Evolutionary conservation across 2,888 invertebrate species (phyloP), one percentile per base, ranked within the genome.

Genomic region (Ectobius pallidus): DNA sequence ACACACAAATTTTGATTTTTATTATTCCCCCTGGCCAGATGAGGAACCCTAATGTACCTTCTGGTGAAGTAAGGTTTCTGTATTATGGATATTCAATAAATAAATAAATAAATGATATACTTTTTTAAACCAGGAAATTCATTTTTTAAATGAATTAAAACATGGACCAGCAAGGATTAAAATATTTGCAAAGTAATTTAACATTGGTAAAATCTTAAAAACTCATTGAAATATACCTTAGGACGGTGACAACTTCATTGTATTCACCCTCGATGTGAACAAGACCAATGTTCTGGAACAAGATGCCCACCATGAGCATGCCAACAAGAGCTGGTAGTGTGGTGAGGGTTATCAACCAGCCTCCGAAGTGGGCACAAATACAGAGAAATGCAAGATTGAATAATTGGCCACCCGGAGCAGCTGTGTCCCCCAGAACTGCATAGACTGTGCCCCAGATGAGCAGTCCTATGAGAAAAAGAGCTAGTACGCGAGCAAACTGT

Each of bases 271-370:
- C 90, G 79, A 92, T 87, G 81, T 90, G 84, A 68, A 94, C 90
- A 79, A 92, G 87, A 44, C 91, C 91, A 32, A 91, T 83, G 81
- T 95, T 95, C 80, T 87, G 89, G 78, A 91, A 87, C 49, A 93
- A 78, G 69, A 95, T 88, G 77, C 95, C 96, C 55, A 93, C 91
- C 77, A 94, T 83, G 22, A 96, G 87, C 94, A 96, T 95, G 68
- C 95, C 96, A 77, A 95, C 92, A 16, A 96, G 87, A 0, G 93
- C 90, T 1, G 96, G 96, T 73, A 96, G 84, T 11, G 93, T 93
- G 25, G 93, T 90, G 76, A 94, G 84, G 75, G 91, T 89, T 83
- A 94, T 87, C 30, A 94, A 80, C 90, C 92, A 94, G 69, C 95
- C 95, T 11, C 93, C 94, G 78, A 94, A 90, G 83, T 95, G 89